Evolutionary conservation across 2,797 vertebrate species (phyloP).

Genomic region (Hafferia zeledoni): DNA sequence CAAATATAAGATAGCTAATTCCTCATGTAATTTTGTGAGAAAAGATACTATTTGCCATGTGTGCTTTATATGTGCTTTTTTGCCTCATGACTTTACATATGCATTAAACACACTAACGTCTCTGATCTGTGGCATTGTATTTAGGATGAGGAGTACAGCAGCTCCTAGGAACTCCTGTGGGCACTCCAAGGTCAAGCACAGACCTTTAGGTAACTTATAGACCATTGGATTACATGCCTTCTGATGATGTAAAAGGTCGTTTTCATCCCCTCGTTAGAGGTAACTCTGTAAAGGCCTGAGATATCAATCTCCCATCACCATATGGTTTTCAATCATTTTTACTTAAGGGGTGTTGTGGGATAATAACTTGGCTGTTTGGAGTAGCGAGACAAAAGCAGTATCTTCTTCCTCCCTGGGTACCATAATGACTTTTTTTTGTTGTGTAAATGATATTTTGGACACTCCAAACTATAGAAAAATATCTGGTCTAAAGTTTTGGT

Average conservation of each 20-base stretch:
- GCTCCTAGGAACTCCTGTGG: neutral
- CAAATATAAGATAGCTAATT: neutral
- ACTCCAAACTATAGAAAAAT: neutral
- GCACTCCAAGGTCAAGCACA: neutral
- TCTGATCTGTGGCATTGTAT: neutral
- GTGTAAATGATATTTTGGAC: neutral
- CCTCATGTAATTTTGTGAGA: neutral
- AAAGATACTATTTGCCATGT: neutral
- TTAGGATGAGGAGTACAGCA: neutral
- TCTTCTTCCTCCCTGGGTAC: neutral
- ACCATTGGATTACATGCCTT: neutral
- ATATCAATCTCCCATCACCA: neutral
- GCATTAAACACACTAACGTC: rapidly evolving
- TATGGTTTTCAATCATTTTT: neutral
- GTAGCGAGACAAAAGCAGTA: neutral
- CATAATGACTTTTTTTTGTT: neutral
- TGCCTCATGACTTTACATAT: rapidly evolving
- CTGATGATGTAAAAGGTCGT: neutral
- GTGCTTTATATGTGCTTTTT: neutral
- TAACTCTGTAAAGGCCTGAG: neutral
- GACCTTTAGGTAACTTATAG: neutral
- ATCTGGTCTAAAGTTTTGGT: neutral
- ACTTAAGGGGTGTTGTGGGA: neutral
- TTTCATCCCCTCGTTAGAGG: neutral
- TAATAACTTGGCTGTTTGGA: neutral